Evolutionary conservation across 2,888 invertebrate genomes (phyloP).

Genomic region (Acrobasis consociella): DNA sequence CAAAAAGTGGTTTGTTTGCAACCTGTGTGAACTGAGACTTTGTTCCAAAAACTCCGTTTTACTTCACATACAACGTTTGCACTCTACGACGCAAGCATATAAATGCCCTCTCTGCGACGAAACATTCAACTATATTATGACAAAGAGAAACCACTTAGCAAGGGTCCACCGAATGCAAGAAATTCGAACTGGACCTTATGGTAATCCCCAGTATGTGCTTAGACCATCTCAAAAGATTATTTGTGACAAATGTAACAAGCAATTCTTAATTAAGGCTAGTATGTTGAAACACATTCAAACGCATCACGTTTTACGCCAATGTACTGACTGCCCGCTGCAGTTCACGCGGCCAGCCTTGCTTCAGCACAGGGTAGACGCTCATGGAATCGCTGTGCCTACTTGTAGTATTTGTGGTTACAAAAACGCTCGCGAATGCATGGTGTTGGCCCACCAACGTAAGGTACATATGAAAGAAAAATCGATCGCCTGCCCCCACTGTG

Average conservation of each 20-base stretch:
- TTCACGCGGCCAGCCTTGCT: slow-evolving; percentile 13
- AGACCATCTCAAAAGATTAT: too few relatives aligned
- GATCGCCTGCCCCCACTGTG: slow-evolving; percentile 47
- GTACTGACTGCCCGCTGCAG: slow-evolving; percentile 25
- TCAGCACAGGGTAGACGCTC: slow-evolving; percentile 27
- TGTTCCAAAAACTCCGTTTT: neutral
- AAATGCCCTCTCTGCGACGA: slow-evolving; percentile 1
- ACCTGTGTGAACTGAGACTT: neutral
- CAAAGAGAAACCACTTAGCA: too few relatives aligned
- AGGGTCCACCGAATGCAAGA: too few relatives aligned
- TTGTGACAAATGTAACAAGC: too few relatives aligned
- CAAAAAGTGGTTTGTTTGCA: neutral
- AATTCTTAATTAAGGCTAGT: too few relatives aligned
- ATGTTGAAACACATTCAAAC: too few relatives aligned
- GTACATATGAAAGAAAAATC: slow-evolving; percentile 39
- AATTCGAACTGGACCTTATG: too few relatives aligned
- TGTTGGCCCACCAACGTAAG: slow-evolving; percentile 27
- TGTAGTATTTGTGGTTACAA: slow-evolving; percentile 37
- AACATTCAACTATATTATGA: too few relatives aligned
- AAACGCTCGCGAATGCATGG: neutral
- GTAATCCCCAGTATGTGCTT: too few relatives aligned
- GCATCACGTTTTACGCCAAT: slow-evolving; percentile 1
- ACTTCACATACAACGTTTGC: neutral
- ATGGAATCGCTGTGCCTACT: slow-evolving; percentile 29
- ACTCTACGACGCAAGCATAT: too few relatives aligned